These are phyloP conservation scores for Noctuana brunneofusca DNA, from an alignment of 2,888 invertebrate genomes.

Conservation along the genomic window DNA sequence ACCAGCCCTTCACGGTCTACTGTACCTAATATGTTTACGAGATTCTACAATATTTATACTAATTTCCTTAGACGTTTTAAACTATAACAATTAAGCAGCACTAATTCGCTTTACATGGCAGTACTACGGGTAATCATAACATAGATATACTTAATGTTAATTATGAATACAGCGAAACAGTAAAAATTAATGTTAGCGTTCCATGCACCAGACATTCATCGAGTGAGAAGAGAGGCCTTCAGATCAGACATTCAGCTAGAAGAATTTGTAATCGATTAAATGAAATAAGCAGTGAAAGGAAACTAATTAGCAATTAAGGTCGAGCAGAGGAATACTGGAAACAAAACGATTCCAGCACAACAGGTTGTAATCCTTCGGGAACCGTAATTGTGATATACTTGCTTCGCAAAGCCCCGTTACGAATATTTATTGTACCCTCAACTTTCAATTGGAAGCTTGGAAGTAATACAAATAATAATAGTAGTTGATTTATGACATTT, in stretches of 20 bases:
- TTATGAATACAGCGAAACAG: too few species aligned
- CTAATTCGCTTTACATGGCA: too few species aligned
- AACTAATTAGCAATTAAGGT: constrained; percentile 28
- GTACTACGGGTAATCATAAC: too few species aligned
- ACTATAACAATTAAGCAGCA: too few species aligned
- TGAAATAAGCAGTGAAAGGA: constrained; percentile 14
- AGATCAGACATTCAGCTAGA: too few species aligned
- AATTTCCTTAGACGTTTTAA: too few species aligned
- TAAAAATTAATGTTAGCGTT: too few species aligned
- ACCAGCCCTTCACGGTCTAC: background rate
- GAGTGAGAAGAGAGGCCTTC: too few species aligned
- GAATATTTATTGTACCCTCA: constrained; percentile 23
- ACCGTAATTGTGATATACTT: constrained; percentile 29
- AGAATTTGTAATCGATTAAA: constrained; percentile 6
- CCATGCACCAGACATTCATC: too few species aligned
- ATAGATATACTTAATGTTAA: too few species aligned
- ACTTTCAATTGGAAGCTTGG: constrained; percentile 6
- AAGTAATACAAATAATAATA: constrained; percentile 10
- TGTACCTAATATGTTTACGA: too few species aligned
- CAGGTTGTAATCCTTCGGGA: constrained; percentile 28
- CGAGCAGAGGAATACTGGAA: constrained; percentile 4
- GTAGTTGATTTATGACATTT: background rate
- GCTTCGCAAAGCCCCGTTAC: constrained; percentile 19
- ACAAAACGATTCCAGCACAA: constrained; percentile 17
- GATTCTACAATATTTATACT: too few species aligned